These are phyloP conservation scores for Lithobius niger DNA, from an alignment of 1,140 invertebrate genomes.

Conservation along the genomic window DNA sequence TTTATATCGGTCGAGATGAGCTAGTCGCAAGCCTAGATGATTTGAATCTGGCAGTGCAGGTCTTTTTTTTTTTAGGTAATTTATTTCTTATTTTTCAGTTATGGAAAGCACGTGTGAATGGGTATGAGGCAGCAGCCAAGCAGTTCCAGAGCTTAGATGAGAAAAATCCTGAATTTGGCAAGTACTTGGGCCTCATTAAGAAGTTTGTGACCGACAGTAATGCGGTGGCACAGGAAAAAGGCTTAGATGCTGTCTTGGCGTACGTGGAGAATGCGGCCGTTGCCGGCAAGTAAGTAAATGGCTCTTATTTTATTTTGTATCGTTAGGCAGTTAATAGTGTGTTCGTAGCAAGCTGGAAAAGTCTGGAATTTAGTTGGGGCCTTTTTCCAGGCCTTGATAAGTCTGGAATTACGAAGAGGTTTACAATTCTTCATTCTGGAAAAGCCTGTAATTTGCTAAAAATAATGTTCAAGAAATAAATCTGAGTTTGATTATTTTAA, in stretches of 20 bases:
- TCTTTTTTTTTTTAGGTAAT: background rate
- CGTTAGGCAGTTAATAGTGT: no score
- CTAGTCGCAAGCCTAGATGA: background rate
- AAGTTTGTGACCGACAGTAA: conserved; percentile 93
- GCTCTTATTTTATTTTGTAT: no score
- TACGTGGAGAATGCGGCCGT: conserved; percentile 77
- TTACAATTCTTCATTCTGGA: no score
- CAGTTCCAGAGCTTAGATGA: conserved; percentile 76
- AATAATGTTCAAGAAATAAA: no score
- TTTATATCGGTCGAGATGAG: background rate
- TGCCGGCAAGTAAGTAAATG: conserved; percentile 51
- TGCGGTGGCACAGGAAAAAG: conserved; percentile 91
- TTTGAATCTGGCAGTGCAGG: background rate
- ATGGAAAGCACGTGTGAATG: conserved; percentile 86
- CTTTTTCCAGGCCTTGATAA: no score
- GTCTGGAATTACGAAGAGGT: background rate
- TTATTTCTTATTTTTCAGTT: conserved; percentile 35
- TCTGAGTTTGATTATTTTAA: no score
- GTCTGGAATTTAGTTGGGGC: no score
- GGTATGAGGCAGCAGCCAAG: conserved; percentile 86
- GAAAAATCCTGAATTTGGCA: conserved; percentile 83
- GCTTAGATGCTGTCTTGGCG: conserved; percentile 73
- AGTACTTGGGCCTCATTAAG: conserved; percentile 80
- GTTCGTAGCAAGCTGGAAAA: no score
- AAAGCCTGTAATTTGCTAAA: no score